Conservation (phyloP, 2,113 vertebrate genomes). For the Xiphophorus couchianus region DNA sequence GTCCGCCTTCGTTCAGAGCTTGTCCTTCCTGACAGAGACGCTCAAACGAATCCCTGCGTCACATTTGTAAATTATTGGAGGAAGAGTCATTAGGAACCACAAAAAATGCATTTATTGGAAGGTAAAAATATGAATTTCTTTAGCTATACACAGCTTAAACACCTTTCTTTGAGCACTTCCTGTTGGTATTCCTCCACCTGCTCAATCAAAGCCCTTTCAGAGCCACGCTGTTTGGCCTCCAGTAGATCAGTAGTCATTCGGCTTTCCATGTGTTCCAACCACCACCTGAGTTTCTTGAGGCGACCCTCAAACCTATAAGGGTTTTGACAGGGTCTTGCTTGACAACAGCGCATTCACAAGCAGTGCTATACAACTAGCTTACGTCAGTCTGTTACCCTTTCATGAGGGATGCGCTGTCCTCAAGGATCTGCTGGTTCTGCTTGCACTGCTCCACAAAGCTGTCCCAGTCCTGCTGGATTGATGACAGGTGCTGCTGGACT, state of each 20-base stretch:
- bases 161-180: conserved; percentile 91
- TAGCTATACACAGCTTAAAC: neutral
- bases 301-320: conserved; percentile 87
- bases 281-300: conserved; percentile 87
- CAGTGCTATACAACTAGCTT: neutral
- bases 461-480: conserved; percentile 90
- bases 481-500: conserved; percentile 89
- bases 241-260: conserved; percentile 86
- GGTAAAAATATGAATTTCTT: neutral
- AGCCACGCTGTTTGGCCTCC: conserved; percentile 83
- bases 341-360: neutral
- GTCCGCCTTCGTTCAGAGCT: conserved; percentile 86
- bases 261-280: conserved; percentile 91
- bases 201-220: conserved; percentile 89
- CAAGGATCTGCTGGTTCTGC: conserved; percentile 88
- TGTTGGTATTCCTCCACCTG: conserved; percentile 91
- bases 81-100: neutral
- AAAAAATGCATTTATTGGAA: neutral
- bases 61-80: neutral
- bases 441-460: conserved; percentile 89
- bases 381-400: conserved; percentile 66
- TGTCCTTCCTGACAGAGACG: conserved; percentile 89
- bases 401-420: conserved; percentile 86
- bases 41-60: conserved; percentile 90
- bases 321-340: neutral